These are phyloP conservation scores for Drosophila pseudotalamancana DNA, from an alignment of 2,888 invertebrate species.

Conservation along the genomic window DNA sequence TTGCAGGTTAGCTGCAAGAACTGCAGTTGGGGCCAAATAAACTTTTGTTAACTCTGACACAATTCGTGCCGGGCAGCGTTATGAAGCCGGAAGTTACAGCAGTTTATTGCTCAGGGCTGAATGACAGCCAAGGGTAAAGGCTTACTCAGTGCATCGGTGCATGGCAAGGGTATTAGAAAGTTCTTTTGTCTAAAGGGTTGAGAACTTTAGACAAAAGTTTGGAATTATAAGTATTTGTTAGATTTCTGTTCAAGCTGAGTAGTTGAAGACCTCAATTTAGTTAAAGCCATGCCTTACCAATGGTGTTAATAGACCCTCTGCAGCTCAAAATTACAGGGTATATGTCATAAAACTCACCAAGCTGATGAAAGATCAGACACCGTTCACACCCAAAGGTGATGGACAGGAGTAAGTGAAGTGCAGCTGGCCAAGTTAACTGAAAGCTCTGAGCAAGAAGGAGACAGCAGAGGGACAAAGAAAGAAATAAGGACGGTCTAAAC, in stretches of 20 bases:
- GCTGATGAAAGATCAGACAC: constrained; percentile 75
- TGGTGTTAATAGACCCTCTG: background rate
- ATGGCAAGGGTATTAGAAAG: background rate
- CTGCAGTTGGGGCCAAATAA: constrained; percentile 32
- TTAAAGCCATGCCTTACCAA: too few species aligned
- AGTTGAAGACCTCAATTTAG: too few species aligned
- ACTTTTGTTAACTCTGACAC: constrained; percentile 47
- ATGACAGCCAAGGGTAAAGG: background rate
- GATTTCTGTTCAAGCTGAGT: background rate
- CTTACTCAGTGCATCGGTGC: background rate
- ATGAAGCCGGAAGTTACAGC: constrained; percentile 69
- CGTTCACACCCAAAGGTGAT: constrained; percentile 55
- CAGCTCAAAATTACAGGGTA: background rate
- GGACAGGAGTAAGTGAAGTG: constrained; percentile 42
- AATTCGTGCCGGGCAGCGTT: constrained; percentile 33
- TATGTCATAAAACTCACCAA: constrained; percentile 50
- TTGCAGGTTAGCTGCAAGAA: constrained; percentile 17
- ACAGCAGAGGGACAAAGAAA: background rate
- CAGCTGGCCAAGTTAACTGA: constrained; percentile 17
- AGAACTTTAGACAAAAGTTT: background rate
- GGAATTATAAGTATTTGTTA: background rate
- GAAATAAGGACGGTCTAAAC: background rate
- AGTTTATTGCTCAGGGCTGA: constrained; percentile 31
- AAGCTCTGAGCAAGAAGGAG: constrained; percentile 11
- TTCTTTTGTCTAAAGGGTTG: background rate